Percentiles rank a stretch among this genome's conserved stretches.
Evolutionary conservation across 2,888 invertebrate genomes (phyloP).

Genomic region (Horisme vitalbata): DNA sequence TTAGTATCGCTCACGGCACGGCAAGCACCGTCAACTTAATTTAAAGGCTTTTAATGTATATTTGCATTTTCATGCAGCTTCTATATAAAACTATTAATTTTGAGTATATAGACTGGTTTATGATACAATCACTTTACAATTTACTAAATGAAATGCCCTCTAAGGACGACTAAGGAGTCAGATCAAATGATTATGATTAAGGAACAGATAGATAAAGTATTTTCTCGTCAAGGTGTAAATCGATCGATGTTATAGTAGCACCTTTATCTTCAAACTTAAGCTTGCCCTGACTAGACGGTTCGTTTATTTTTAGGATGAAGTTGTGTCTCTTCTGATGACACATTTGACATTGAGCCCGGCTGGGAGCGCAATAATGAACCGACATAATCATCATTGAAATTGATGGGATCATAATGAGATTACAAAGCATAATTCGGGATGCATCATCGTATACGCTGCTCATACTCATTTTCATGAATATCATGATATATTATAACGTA

Average conservation of each 20-base stretch:
- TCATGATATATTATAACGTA: too few relatives aligned
- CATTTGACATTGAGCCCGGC: conserved; percentile 16
- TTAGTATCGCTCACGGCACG: conserved; percentile 54
- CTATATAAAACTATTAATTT: too few relatives aligned
- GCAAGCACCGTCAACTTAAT: conserved; percentile 15
- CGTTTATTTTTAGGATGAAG: background rate
- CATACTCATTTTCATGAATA: background rate
- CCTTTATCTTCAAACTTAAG: too few relatives aligned
- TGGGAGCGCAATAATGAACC: conserved; percentile 7
- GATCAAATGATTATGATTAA: too few relatives aligned
- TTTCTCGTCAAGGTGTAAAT: too few relatives aligned
- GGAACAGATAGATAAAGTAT: too few relatives aligned
- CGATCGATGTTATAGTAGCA: too few relatives aligned
- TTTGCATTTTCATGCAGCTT: conserved; percentile 9
- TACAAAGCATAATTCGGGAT: conserved; percentile 15
- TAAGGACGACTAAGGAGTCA: too few relatives aligned
- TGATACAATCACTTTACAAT: too few relatives aligned
- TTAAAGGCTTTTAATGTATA: conserved; percentile 12
- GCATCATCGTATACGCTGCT: conserved; percentile 6
- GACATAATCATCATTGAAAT: conserved; percentile 20
- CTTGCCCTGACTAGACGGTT: too few relatives aligned
- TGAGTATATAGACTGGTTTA: too few relatives aligned
- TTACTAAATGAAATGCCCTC: too few relatives aligned
- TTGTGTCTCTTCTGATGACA: conserved; percentile 8
- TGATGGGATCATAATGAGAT: conserved; percentile 23